These are phyloP conservation scores for Archegozetes longisetosus DNA, from an alignment of 1,140 invertebrate genomes.

Conservation along the genomic window DNA sequence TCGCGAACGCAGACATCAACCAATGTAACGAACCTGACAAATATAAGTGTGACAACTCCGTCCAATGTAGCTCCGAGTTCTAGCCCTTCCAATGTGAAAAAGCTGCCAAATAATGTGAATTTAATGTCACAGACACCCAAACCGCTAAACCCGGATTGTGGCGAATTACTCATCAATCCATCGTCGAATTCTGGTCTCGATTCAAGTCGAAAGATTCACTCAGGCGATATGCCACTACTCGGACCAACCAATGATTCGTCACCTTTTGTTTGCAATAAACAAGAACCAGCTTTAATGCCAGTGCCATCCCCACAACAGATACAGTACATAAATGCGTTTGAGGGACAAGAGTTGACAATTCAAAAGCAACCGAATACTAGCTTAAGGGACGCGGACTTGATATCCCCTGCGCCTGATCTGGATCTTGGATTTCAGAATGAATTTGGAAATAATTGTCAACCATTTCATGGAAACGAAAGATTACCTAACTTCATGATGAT, in stretches of 20 bases:
- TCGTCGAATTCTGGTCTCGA: constrained; percentile 12
- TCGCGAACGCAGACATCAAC: constrained; percentile 5
- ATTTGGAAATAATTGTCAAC: constrained; percentile 8
- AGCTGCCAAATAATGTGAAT: neutral
- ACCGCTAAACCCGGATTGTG: neutral
- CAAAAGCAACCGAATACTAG: constrained; percentile 89
- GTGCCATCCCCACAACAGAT: constrained; percentile 91
- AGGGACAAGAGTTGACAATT: constrained; percentile 88
- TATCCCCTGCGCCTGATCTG: constrained; percentile 14
- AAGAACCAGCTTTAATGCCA: constrained; percentile 78
- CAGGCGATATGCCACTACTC: neutral
- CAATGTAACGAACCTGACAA: neutral
- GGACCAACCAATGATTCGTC: constrained; percentile 23
- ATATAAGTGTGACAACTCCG: neutral
- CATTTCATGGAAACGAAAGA: neutral
- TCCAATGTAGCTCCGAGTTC: neutral
- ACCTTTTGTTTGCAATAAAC: constrained; percentile 3
- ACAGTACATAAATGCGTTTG: constrained; percentile 83
- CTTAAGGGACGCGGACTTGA: constrained; percentile 19
- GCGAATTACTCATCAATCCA: constrained; percentile 11
- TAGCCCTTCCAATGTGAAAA: neutral
- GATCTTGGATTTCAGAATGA: constrained; percentile 4
- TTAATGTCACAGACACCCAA: constrained; percentile 4
- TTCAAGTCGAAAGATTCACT: constrained; percentile 9
- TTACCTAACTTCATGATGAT: neutral